Conservation (phyloP, 1,140 invertebrate genomes). For the Cryptotermes secundus region DNA sequence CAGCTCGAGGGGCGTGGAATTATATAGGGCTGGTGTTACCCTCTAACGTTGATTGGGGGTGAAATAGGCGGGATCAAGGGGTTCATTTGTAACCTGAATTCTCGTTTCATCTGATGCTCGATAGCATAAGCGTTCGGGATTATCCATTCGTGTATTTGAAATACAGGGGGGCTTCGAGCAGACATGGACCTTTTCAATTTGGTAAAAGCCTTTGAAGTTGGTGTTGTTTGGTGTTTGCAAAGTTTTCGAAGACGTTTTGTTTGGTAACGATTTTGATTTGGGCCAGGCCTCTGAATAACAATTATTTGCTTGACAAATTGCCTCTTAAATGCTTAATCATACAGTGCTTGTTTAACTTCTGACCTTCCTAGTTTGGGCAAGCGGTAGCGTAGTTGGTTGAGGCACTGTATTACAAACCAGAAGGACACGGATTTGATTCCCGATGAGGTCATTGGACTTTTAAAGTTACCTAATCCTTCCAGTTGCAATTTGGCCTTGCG, state of each 20-base stretch:
- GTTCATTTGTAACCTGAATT: not conserved
- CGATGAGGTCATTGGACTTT: too few species aligned
- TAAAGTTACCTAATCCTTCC: too few species aligned
- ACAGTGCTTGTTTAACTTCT: not conserved
- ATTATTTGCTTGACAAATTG: not conserved
- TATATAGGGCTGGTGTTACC: not conserved
- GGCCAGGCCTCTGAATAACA: not conserved
- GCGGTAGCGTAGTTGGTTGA: too few species aligned
- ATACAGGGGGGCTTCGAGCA: not conserved
- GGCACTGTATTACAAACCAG: too few species aligned
- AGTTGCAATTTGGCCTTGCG: too few species aligned
- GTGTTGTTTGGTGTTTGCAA: too few species aligned
- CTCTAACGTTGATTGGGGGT: conserved; percentile 2
- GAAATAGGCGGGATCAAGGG: conserved; percentile 7
- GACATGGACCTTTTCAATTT: not conserved
- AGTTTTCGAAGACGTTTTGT: not conserved
- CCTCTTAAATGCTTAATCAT: not conserved
- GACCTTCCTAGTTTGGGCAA: too few species aligned
- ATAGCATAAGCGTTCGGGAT: not conserved
- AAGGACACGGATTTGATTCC: too few species aligned
- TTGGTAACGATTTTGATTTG: not conserved
- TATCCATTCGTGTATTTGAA: not conserved
- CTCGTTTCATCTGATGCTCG: not conserved
- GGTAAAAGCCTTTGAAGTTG: not conserved
- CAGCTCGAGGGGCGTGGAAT: conserved; percentile 3